phyloP scores from a whole-genome alignment of 2,113 vertebrate species.

The Triplophysa tibetana region DNA sequence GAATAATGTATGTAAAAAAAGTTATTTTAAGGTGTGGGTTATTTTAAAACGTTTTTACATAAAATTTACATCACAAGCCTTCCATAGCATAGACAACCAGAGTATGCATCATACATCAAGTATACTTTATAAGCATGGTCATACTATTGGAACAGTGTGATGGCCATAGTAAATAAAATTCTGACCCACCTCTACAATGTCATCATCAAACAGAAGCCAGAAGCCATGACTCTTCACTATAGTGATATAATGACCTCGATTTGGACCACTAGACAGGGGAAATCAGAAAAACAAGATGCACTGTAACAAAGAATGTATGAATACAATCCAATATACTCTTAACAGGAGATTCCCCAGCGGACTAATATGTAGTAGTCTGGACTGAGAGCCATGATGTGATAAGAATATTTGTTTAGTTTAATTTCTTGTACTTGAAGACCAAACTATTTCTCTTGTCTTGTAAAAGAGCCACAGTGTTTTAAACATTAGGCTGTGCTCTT shows the following conservation, averaged over 20 bases:
- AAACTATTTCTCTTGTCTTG: neutral
- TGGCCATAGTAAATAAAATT: neutral
- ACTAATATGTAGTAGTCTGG: neutral
- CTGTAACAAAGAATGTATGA: neutral
- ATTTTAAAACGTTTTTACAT: too few species aligned
- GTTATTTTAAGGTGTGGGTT: too few species aligned
- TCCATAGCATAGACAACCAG: too few species aligned
- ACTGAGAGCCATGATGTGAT: neutral
- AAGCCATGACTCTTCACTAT: constrained; percentile 93
- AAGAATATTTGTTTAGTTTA: neutral
- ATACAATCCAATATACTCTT: neutral
- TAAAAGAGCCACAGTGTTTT: neutral
- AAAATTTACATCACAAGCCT: too few species aligned
- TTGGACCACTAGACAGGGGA: constrained; percentile 79
- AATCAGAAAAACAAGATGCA: neutral
- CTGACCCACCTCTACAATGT: constrained; percentile 85
- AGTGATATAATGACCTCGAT: constrained; percentile 91
- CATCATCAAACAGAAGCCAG: constrained; percentile 90
- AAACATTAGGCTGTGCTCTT: constrained; percentile 4
- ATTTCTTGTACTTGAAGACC: neutral
- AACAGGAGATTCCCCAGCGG: neutral
- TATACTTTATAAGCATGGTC: neutral
- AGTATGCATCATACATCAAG: too few species aligned
- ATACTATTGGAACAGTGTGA: neutral
- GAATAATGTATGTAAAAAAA: too few species aligned